A percentile compares a stretch with the other conserved stretches of the same genome.
Conservation (phyloP, 1,140 invertebrate species). For the Drosophila bocki region DNA sequence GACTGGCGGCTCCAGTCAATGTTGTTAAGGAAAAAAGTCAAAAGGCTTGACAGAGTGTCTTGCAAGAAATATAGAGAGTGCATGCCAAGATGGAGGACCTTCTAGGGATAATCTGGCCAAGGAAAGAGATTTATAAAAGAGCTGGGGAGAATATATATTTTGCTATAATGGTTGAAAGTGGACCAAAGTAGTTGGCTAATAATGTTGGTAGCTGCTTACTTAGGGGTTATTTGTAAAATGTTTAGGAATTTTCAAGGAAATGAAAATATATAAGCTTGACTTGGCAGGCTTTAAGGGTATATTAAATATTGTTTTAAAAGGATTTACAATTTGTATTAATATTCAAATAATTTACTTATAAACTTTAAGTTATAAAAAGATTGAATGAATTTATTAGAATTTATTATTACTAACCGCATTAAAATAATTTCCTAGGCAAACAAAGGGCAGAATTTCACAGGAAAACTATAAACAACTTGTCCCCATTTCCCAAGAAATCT, state of each 20-base stretch:
- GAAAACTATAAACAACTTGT: neutral
- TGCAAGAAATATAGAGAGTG: conserved; percentile 33
- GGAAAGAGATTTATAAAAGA: conserved; percentile 12
- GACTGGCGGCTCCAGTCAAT: conserved; percentile 30
- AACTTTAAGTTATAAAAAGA: neutral
- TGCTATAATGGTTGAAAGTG: neutral
- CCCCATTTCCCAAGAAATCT: neutral
- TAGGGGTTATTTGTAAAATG: neutral
- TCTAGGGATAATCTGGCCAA: conserved; percentile 9
- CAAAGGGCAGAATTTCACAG: neutral
- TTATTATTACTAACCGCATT: neutral
- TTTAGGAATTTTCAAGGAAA: neutral
- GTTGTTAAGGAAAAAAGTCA: conserved; percentile 35
- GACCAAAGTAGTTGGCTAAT: neutral
- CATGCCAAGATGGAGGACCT: conserved; percentile 6
- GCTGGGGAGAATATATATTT: neutral
- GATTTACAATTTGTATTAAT: neutral
- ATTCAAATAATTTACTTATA: neutral
- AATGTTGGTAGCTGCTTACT: too few relatives aligned
- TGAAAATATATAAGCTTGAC: too few relatives aligned
- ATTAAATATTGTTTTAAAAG: too few relatives aligned
- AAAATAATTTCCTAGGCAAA: neutral
- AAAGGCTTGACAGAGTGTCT: conserved; percentile 51
- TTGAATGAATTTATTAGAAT: neutral
- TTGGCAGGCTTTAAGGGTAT: neutral